phyloP scores from a whole-genome alignment of 2,797 vertebrate species.

The Acipenser transmontanus region DNA sequence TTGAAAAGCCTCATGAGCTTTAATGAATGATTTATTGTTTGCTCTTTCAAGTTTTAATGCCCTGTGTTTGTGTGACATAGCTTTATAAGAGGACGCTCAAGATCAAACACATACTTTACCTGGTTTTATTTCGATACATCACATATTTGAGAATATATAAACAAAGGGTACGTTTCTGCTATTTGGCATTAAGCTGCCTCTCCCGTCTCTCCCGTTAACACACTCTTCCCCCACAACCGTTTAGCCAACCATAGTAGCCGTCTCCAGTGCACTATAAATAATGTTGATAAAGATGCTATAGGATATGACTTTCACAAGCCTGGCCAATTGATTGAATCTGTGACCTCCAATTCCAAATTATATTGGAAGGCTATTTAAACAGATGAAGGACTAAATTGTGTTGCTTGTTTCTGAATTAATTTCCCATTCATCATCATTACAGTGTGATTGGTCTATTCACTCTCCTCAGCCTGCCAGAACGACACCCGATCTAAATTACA shows the following conservation, averaged over 20 bases:
- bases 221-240: conserved; percentile 22
- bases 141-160: too few species aligned
- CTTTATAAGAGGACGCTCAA: too few species aligned
- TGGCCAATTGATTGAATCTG: conserved; percentile 96
- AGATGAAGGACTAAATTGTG: conserved; percentile 98
- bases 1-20: too few species aligned
- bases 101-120: too few species aligned
- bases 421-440: conserved; percentile 99
- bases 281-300: conserved; percentile 84
- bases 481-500: conserved; percentile 87
- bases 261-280: conserved; percentile 84
- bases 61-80: too few species aligned
- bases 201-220: conserved; percentile 30
- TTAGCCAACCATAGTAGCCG: conserved; percentile 44
- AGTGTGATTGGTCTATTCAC: conserved; percentile 86
- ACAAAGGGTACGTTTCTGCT: not conserved
- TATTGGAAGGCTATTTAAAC: conserved; percentile 98
- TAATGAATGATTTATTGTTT: too few species aligned
- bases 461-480: conserved; percentile 79
- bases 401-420: conserved; percentile 98
- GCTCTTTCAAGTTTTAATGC: too few species aligned
- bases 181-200: conserved; percentile 20
- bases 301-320: conserved; percentile 91
- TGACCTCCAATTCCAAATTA: conserved; percentile 93
- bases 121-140: too few species aligned